These are phyloP conservation scores for Thereuonema tuberculata DNA, from an alignment of 1,140 invertebrate species.

Conservation along the genomic window DNA sequence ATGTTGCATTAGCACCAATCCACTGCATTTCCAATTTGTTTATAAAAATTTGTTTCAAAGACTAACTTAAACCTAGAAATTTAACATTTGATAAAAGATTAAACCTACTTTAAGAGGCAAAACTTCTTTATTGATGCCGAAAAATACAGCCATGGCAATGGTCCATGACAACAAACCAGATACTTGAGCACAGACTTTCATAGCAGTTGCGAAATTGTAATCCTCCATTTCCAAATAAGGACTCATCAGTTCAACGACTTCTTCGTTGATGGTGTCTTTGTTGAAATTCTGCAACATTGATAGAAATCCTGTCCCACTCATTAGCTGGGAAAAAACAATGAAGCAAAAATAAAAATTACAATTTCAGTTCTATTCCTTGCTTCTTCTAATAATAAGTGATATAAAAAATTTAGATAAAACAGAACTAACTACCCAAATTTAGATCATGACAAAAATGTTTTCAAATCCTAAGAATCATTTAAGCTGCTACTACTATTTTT, in stretches of 20 bases:
- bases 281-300: conserved; percentile 61
- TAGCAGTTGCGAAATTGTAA: conserved; percentile 66
- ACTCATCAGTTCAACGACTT: conserved; percentile 63
- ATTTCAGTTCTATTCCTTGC: too few relatives aligned
- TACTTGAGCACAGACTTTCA: conserved; percentile 73
- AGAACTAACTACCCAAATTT: too few relatives aligned
- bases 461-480: too few relatives aligned
- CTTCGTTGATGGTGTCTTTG: conserved; percentile 73
- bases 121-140: conserved; percentile 69
- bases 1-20: too few relatives aligned
- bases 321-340: conserved; percentile 44
- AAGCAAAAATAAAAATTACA: too few relatives aligned
- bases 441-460: too few relatives aligned
- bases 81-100: neutral
- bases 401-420: too few relatives aligned
- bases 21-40: too few relatives aligned
- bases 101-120: conserved; percentile 57
- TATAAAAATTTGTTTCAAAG: too few relatives aligned
- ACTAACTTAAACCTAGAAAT: too few relatives aligned
- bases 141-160: conserved; percentile 70
- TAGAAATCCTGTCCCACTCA: conserved; percentile 65
- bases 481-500: too few relatives aligned
- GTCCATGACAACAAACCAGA: conserved; percentile 78
- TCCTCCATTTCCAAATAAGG: conserved; percentile 60
- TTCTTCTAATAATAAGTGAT: too few relatives aligned